Conservation (phyloP, 2,888 invertebrate species). For the Hipparchia semele region DNA sequence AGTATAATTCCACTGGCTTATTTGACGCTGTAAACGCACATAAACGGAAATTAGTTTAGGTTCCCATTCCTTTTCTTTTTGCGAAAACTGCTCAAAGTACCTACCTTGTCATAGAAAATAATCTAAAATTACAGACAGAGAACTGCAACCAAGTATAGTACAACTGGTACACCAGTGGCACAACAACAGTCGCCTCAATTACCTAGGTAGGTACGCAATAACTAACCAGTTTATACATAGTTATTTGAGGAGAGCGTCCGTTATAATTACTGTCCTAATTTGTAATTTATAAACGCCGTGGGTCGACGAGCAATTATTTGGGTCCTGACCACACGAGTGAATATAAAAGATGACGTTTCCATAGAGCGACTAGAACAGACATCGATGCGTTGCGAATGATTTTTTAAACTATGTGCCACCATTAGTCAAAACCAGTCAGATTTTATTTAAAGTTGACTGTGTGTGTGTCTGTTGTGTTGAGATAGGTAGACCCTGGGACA, state of each 20-base stretch:
- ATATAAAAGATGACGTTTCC: conserved; percentile 46
- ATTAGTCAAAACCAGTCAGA: background rate
- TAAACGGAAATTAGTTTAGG: background rate
- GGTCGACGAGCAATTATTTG: conserved; percentile 55
- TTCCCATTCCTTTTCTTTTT: background rate
- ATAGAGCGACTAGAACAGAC: conserved; percentile 43
- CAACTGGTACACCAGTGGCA: no score
- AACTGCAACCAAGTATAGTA: no score
- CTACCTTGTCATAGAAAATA: no score
- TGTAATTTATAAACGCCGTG: conserved; percentile 61
- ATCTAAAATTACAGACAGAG: no score
- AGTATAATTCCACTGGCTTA: background rate
- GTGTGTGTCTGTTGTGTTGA: no score
- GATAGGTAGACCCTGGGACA: no score
- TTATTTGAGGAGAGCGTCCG: conserved; percentile 1
- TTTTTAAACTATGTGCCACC: no score
- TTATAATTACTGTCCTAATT: conserved; percentile 42
- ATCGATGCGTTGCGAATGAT: background rate
- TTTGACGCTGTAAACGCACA: background rate
- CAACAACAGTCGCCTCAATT: background rate
- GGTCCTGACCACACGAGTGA: conserved; percentile 57
- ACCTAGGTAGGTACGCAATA: background rate
- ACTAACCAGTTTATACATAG: background rate
- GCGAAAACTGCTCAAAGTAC: background rate
- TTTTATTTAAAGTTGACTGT: background rate